phyloP scores from a whole-genome alignment of 2,113 vertebrate species.

The Gymnocephalus cernua region DNA sequence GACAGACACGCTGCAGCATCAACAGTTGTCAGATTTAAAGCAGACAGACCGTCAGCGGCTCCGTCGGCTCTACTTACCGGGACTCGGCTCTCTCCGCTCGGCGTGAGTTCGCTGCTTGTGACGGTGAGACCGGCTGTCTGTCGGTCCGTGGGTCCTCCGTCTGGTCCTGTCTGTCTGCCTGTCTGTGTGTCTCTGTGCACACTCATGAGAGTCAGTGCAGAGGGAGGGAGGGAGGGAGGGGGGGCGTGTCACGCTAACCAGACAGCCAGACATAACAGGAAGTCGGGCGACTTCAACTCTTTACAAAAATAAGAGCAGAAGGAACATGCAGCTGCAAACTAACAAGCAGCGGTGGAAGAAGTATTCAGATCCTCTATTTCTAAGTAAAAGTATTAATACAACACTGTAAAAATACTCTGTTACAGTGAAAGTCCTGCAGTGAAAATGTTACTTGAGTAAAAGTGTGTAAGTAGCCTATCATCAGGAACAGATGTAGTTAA shows the following conservation, averaged over 20 bases:
- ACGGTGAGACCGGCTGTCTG: slow-evolving; percentile 10
- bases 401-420: too few species aligned
- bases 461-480: too few species aligned
- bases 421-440: too few species aligned
- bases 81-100: slow-evolving; percentile 29
- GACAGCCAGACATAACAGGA: slow-evolving; percentile 73
- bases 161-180: not conserved
- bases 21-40: not conserved
- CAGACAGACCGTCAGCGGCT: not conserved
- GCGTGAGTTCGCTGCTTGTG: slow-evolving; percentile 14
- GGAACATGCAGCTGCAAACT: not conserved
- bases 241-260: slow-evolving; percentile 46
- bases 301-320: slow-evolving; percentile 51
- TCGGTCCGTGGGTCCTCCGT: not conserved
- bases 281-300: slow-evolving; percentile 29
- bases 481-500: too few species aligned
- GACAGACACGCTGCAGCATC: not conserved
- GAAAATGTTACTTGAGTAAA: too few species aligned
- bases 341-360: too few species aligned
- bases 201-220: not conserved
- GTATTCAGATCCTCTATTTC: too few species aligned
- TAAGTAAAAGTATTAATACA: too few species aligned
- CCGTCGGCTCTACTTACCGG: slow-evolving; percentile 42
- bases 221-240: not conserved
- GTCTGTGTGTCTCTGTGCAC: slow-evolving; percentile 13